A percentile compares a stretch with the other conserved stretches of the same genome.
phyloP scores from a whole-genome alignment of 2,888 invertebrate genomes.

The Andrena marginata region DNA sequence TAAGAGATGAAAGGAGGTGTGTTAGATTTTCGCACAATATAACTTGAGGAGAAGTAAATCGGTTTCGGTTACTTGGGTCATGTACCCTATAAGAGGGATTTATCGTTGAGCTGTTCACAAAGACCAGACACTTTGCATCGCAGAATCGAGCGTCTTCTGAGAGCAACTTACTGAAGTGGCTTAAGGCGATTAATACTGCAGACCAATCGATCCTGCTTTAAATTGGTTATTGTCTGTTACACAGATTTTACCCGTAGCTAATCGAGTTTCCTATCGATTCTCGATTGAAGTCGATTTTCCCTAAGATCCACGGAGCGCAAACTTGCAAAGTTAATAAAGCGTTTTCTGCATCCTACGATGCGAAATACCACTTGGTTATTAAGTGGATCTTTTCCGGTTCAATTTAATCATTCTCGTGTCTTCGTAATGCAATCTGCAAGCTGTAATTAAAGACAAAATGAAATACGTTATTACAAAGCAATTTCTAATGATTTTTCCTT shows the following conservation, averaged over 20 bases:
- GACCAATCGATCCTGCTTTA: conserved; percentile 76
- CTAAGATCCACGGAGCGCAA: conserved; percentile 38
- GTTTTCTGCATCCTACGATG: background rate
- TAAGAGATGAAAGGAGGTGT: no score
- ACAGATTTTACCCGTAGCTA: conserved; percentile 65
- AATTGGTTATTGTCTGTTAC: conserved; percentile 77
- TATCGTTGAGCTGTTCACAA: conserved; percentile 32
- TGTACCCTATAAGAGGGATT: conserved; percentile 34
- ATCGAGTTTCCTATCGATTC: conserved; percentile 76
- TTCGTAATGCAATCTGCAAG: no score
- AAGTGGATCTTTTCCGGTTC: no score
- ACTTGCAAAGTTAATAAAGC: conserved; percentile 56
- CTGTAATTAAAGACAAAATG: no score
- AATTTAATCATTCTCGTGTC: no score
- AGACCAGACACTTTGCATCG: conserved; percentile 58
- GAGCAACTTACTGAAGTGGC: conserved; percentile 61
- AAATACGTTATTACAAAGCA: no score
- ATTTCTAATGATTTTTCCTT: no score
- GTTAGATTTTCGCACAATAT: no score
- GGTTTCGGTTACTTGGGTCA: conserved; percentile 4
- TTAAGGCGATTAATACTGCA: conserved; percentile 78
- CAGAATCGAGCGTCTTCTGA: conserved; percentile 44
- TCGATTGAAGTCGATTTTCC: conserved; percentile 70
- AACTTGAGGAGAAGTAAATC: background rate
- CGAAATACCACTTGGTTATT: no score